Evolutionary conservation across 2,113 vertebrate genomes (phyloP), one percentile per base, ranked within the genome.

Genomic region (Platycercus adscitus): DNA sequence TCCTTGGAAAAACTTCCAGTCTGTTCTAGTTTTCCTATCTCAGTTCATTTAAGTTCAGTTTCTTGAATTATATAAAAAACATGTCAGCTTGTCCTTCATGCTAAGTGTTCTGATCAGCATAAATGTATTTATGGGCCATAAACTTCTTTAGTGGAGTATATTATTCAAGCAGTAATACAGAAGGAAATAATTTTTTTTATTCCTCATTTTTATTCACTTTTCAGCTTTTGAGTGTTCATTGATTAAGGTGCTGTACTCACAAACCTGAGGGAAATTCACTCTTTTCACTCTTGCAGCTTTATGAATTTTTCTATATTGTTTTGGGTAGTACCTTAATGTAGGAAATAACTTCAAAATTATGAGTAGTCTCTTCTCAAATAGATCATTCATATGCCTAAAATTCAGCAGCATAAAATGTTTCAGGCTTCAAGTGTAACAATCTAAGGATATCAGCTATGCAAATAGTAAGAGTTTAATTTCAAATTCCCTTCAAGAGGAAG

Each of bases 101-200:
- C 68, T 68, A 46, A 78, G 33, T 73, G 13, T 84, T 55, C 71
- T 95, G 63, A 95, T 83, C 43, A 88, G n/a, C 76, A 79, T 43
- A 58, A 76, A 61, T 60, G 37, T 95, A 93, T 93, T 95, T 92
- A 85, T 84, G 58, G 70, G 4, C 89, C 53, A 90, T 86, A 81
- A 89, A 93, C 44, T 72, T 95, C 56, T 47, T 78, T 71, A 80
- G 41, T 80, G 89, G 76, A 94, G 53, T 81, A 50, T 79, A 87
- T 94, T 94, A 96, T 72, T 95, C 70, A 92, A 80, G 50, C 43
- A 72, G 69, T 66, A 93, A 91, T 56, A 72, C n/a, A 80, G 72
- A 91, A 96, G 66, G 80, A 92, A 95, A 66, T n/a, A 81, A 95
- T 87, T 81, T 84, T 84, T 75, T 96, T 95, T 97, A 83, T 88